These are phyloP conservation scores for Tichodroma muraria DNA, from an alignment of 2,113 vertebrate genomes.

Conservation along the genomic window DNA sequence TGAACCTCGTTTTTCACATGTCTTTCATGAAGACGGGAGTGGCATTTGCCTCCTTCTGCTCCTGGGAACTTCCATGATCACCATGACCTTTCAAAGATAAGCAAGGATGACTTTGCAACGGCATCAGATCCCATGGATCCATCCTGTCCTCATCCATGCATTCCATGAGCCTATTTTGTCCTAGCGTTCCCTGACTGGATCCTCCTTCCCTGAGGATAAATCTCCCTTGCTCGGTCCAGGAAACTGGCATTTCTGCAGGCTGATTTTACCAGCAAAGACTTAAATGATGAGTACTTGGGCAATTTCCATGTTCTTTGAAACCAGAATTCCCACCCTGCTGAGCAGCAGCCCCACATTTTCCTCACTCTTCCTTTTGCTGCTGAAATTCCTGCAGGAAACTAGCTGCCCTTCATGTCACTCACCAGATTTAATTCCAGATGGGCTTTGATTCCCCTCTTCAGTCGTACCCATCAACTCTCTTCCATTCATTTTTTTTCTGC, in stretches of 20 bases:
- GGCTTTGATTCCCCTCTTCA: not conserved
- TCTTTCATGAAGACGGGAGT: not conserved
- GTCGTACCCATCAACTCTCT: not conserved
- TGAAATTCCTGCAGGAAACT: not conserved
- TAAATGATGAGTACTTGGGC: not conserved
- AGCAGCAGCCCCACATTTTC: not conserved
- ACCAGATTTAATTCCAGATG: not conserved
- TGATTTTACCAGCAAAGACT: not conserved
- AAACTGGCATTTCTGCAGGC: not conserved
- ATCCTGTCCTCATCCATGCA: too few relatives aligned
- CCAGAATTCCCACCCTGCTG: not conserved
- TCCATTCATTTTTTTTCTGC: not conserved
- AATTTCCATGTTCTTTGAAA: not conserved
- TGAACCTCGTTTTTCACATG: too few relatives aligned
- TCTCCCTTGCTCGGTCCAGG: not conserved
- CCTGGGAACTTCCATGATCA: not conserved
- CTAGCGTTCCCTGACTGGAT: not conserved
- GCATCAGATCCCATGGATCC: not conserved
- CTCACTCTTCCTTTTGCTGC: not conserved
- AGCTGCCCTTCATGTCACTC: not conserved
- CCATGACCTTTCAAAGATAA: not conserved
- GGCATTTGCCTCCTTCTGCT: not conserved
- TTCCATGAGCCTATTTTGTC: fast-evolving
- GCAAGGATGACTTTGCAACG: not conserved
- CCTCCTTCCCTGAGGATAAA: not conserved